These are phyloP conservation scores for Peucedramus taeniatus DNA, from an alignment of 2,113 vertebrate species.

Conservation along the genomic window DNA sequence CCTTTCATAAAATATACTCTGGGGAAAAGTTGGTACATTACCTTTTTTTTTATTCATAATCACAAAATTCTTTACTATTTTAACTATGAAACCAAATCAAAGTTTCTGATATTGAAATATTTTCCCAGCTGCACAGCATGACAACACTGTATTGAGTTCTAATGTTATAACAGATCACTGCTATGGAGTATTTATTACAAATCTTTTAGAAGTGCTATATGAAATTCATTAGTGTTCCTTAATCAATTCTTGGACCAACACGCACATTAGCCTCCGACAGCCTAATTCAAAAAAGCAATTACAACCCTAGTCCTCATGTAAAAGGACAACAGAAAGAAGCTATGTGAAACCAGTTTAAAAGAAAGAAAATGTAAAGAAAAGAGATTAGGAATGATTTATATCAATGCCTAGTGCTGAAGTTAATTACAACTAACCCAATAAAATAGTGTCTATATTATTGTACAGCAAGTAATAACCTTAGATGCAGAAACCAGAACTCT, in stretches of 20 bases:
- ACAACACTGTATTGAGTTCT: background rate
- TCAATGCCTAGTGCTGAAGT: slow-evolving; percentile 76
- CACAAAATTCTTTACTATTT: background rate
- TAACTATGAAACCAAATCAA: background rate
- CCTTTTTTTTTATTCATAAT: background rate
- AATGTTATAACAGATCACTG: background rate
- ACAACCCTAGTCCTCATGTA: slow-evolving; percentile 53
- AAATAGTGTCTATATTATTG: slow-evolving; percentile 81
- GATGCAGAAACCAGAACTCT: slow-evolving; percentile 74
- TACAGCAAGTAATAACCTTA: slow-evolving; percentile 75
- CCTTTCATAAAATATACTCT: background rate
- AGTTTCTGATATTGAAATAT: background rate
- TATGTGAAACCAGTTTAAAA: slow-evolving; percentile 67
- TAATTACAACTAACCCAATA: slow-evolving; percentile 84
- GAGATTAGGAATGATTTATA: slow-evolving; percentile 80
- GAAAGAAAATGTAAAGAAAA: slow-evolving; percentile 78
- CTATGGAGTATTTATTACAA: slow-evolving; percentile 55
- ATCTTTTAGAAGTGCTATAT: slow-evolving; percentile 66
- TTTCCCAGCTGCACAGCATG: background rate
- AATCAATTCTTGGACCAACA: slow-evolving; percentile 72
- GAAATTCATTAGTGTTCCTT: slow-evolving; percentile 69
- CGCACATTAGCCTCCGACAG: slow-evolving; percentile 63
- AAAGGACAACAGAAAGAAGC: slow-evolving; percentile 69
- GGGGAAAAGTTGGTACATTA: background rate
- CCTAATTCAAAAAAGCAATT: slow-evolving; percentile 73